Base-by-base conservation (phyloP, 2,797 vertebrate species). In the Acipenser oxyrinchus region DNA sequence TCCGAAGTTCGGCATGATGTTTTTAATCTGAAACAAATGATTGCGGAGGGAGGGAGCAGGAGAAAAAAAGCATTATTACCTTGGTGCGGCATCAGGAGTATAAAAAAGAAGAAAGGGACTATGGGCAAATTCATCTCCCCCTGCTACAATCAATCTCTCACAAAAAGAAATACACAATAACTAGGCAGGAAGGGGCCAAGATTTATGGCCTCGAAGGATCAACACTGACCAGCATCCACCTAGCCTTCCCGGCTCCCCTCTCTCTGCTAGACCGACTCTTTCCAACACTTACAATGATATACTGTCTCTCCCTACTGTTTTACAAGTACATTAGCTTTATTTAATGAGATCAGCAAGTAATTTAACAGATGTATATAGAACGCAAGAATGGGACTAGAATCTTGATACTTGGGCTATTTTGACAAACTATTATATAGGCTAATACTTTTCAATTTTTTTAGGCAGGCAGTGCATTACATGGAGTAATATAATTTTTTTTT, bases 131-230 rank as follows among this genome's bases (percentile, higher is more conserved):
- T 94, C 91, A 95, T 98, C 94, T 96, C 94, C 88, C 77, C 83
- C 88, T 90, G 90, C 93, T 92, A 94, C 95, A 91, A 98, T 98
- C 94, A 95, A 97, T 97, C 94, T 95, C 92, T 91, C 92, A 93
- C 90, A 92, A 92, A 91, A 94, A 95, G 92, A 95, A 96, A 95
- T 93, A 95, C 93, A 97, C 93, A 94, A 93, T 96, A 96, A 95
- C 93, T 92, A 95, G 94, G 92, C 92, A 91, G 93, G 91, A 94
- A 94, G 89, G 92, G 91, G 90, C 85, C 87, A 94, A 95, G 95
- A 98, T 98, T 96, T 95, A 98, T 95, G 92, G 91, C 88, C 88
- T 81, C 83, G 88, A 92, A 92, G 92, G 93, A 94, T 92, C 91
- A 91, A 90, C 92, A 91, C 93, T 96, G 95, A 97, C 95, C 95